phyloP scores from a whole-genome alignment of 1,140 invertebrate species.

The Muscidifurax raptorellus region DNA sequence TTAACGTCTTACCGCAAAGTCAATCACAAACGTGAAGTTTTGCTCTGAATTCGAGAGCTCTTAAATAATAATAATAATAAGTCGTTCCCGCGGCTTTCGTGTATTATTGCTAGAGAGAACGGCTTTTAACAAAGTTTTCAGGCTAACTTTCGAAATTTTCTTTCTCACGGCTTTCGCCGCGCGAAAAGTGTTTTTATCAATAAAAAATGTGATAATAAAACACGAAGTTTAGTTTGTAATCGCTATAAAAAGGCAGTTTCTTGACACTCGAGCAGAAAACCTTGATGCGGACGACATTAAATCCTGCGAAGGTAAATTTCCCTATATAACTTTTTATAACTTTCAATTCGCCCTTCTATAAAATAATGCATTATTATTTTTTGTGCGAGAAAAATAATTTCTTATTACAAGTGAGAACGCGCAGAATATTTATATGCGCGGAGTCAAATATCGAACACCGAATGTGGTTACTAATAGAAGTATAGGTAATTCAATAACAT shows the following conservation, averaged over 20 bases:
- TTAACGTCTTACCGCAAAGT: conserved; percentile 18
- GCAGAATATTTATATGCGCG: no score
- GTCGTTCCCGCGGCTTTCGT: neutral
- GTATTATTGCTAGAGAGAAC: neutral
- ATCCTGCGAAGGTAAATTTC: conserved; percentile 6
- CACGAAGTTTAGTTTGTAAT: neutral
- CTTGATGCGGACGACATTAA: conserved; percentile 1
- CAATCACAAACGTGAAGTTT: conserved; percentile 13
- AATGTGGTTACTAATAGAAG: no score
- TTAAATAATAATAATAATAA: conserved; percentile 28
- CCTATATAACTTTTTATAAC: neutral
- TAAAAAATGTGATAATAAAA: neutral
- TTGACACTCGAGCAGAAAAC: neutral
- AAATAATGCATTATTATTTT: neutral
- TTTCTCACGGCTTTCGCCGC: neutral
- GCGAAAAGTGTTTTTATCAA: neutral
- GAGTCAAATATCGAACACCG: no score
- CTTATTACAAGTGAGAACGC: neutral
- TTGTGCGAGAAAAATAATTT: neutral
- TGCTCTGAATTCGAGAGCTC: neutral
- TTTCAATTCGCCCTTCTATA: neutral
- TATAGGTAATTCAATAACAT: no score
- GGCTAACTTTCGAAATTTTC: neutral
- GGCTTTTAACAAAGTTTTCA: neutral
- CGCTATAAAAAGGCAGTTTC: conserved; percentile 1